phyloP scores from a whole-genome alignment of 2,113 vertebrate species.

The Origma solitaria region DNA sequence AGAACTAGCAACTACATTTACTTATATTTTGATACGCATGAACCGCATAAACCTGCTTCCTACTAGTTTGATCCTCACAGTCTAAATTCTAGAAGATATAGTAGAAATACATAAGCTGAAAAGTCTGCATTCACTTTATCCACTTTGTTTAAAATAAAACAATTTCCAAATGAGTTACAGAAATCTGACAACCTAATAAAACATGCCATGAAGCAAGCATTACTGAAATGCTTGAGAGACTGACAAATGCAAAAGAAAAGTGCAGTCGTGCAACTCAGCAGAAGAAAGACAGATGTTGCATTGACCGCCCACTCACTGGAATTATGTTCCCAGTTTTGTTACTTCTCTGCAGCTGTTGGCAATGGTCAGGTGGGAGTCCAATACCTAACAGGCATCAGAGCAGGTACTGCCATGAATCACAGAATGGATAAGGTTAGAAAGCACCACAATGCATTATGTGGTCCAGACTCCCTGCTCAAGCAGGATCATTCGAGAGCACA shows the following conservation, averaged over 20 bases:
- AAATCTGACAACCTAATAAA: background rate
- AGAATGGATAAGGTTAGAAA: background rate
- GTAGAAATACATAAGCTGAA: background rate
- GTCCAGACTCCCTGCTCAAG: background rate
- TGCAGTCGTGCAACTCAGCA: background rate
- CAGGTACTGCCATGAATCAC: slow-evolving; percentile 25
- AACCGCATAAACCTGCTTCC: background rate
- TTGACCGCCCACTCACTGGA: background rate
- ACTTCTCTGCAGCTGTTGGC: slow-evolving; percentile 26
- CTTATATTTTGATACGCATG: background rate
- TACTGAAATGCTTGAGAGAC: slow-evolving; percentile 33
- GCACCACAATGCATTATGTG: background rate
- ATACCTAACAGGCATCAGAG: background rate
- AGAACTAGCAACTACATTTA: background rate
- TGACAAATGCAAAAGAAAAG: slow-evolving; percentile 14
- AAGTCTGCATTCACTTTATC: background rate
- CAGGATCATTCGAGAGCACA: background rate
- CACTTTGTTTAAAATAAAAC: background rate
- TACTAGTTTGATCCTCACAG: background rate
- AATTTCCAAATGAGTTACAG: slow-evolving; percentile 33
- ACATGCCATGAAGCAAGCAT: background rate
- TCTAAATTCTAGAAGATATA: background rate
- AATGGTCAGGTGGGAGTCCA: slow-evolving; percentile 11
- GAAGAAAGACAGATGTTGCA: slow-evolving; percentile 25
- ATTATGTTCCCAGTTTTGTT: background rate